Evolutionary conservation across 2,113 vertebrate species (phyloP).

Genomic region (Passerina amoena): DNA sequence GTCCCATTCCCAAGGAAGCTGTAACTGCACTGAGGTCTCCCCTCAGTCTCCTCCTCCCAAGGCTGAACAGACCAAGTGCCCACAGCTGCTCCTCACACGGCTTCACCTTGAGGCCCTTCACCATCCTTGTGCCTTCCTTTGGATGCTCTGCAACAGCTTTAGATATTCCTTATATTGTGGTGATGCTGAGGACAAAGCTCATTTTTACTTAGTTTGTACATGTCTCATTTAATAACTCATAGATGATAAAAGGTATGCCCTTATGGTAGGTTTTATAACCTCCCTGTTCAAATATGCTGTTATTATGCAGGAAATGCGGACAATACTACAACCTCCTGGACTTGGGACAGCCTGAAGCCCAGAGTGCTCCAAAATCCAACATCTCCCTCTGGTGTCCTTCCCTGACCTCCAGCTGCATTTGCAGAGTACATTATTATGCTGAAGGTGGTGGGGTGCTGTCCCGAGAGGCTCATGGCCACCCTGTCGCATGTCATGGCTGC

Average conservation of each 20-base stretch:
- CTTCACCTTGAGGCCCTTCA: neutral
- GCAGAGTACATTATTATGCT: fast-evolving
- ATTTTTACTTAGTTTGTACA: neutral
- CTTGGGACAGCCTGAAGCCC: neutral
- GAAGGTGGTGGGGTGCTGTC: neutral
- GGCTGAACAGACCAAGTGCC: neutral
- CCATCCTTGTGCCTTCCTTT: fast-evolving
- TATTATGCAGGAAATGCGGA: neutral
- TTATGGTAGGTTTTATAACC: neutral
- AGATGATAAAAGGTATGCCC: neutral
- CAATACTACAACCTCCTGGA: neutral
- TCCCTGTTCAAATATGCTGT: neutral
- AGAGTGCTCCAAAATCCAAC: neutral
- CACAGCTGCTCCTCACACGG: neutral
- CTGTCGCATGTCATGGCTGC: neutral
- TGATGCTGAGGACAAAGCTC: neutral
- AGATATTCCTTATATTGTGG: no score
- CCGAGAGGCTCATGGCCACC: neutral
- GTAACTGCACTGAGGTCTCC: neutral
- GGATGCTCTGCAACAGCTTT: neutral
- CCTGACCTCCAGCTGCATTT: neutral
- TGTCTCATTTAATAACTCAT: neutral
- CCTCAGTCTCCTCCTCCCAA: neutral
- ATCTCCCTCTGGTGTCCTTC: neutral
- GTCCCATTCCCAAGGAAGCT: fast-evolving